These are phyloP conservation scores for Netelia inedita DNA, from an alignment of 2,888 invertebrate species.

Conservation along the genomic window DNA sequence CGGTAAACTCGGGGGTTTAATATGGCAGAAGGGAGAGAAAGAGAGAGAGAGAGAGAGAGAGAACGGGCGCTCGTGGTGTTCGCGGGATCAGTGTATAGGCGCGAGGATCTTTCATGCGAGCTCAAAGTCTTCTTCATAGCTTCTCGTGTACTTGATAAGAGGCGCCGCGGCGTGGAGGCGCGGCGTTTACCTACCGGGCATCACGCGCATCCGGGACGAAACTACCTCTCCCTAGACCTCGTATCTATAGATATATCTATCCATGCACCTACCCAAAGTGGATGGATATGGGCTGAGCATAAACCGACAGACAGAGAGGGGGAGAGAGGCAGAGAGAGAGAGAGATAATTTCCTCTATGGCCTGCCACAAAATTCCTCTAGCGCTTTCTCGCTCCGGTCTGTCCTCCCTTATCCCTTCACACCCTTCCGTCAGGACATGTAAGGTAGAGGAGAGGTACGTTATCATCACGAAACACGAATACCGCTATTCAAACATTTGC, in stretches of 20 bases:
- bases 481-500: conserved; percentile 62
- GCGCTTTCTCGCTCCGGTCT: not conserved
- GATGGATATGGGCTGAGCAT: conserved; percentile 24
- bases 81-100: conserved; percentile 1
- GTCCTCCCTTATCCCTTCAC: not conserved
- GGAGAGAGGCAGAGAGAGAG: conserved; percentile 4
- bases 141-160: conserved; percentile 49
- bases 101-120: conserved; percentile 24
- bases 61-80: no score
- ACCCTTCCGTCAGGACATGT: conserved; percentile 8
- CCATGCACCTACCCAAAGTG: not conserved
- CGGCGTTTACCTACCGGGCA: conserved; percentile 50
- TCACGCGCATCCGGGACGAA: conserved; percentile 56
- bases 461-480: conserved; percentile 62
- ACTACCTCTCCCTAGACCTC: conserved; percentile 17
- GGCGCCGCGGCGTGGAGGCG: conserved; percentile 5
- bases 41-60: no score
- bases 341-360: conserved; percentile 15
- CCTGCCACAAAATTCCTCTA: conserved; percentile 20
- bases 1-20: conserved; percentile 8
- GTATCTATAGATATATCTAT: not conserved
- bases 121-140: conserved; percentile 42
- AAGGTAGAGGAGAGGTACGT: conserved; percentile 39
- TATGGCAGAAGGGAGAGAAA: not conserved
- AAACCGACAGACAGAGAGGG: conserved; percentile 5